Percentiles rank a stretch among this genome's conserved stretches.
Evolutionary conservation across 2,113 vertebrate genomes (phyloP).

Genomic region (Carassius gibelio): DNA sequence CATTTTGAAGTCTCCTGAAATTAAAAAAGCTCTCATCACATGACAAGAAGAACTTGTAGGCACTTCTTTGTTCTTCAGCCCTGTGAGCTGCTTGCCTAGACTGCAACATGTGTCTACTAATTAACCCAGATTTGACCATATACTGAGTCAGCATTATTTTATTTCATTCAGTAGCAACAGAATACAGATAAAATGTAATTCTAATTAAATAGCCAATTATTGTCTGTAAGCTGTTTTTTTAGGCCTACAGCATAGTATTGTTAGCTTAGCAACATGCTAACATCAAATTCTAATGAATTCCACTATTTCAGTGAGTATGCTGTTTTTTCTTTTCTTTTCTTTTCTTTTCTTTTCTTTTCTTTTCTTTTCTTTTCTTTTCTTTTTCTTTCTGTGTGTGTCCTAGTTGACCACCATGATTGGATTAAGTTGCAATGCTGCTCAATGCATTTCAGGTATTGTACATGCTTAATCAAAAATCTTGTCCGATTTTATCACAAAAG

Average conservation of each 20-base stretch:
- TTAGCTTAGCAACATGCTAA: neutral
- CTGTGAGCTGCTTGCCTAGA: neutral
- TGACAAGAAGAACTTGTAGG: neutral
- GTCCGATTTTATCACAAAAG: neutral
- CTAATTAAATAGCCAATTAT: neutral
- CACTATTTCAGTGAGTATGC: neutral
- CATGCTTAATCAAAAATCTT: neutral
- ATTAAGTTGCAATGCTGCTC: neutral
- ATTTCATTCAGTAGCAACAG: neutral
- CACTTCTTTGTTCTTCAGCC: neutral
- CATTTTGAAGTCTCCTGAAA: neutral
- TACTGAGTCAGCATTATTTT: slow-evolving; percentile 6
- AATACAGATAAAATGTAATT: neutral
- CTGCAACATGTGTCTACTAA: neutral
- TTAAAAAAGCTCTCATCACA: neutral
- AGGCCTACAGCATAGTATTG: neutral
- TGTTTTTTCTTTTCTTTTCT: neutral
- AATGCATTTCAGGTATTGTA: neutral
- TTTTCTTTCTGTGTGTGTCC: neutral
- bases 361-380: too few species aligned
- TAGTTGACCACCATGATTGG: neutral
- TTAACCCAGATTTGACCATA: neutral
- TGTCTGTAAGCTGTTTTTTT: neutral
- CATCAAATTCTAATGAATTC: neutral
- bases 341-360: too few species aligned